phyloP scores from a whole-genome alignment of 2,113 vertebrate species.

The Balaeniceps rex region DNA sequence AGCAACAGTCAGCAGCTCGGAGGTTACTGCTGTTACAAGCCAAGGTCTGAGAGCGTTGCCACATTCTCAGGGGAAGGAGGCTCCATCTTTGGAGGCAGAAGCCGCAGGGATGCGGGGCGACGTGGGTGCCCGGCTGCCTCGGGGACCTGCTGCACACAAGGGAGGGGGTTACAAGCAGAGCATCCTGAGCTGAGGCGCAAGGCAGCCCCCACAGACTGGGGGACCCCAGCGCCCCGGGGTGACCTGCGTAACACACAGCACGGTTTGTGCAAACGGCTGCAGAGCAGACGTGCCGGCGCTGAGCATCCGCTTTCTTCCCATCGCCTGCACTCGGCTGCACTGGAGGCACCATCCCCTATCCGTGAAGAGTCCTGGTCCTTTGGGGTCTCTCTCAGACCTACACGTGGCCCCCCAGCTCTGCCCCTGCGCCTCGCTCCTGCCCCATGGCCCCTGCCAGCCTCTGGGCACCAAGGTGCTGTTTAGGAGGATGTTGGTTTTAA shows the following conservation, averaged over 20 bases:
- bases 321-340: accelerated
- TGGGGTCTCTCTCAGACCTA: not conserved
- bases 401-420: not conserved
- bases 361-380: not conserved
- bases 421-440: not conserved
- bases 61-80: slow-evolving; percentile 19
- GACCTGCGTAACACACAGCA: accelerated
- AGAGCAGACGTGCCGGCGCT: not conserved
- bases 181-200: not conserved
- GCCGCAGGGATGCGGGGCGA: accelerated
- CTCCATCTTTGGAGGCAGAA: slow-evolving; percentile 2
- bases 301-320: not conserved
- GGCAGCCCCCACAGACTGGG: not conserved
- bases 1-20: slow-evolving; percentile 67
- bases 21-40: slow-evolving; percentile 58
- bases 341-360: not conserved
- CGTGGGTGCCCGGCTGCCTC: not conserved
- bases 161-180: not conserved
- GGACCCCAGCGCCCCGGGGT: accelerated
- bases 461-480: not conserved
- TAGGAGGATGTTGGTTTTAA: not conserved
- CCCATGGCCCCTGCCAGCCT: not conserved
- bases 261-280: not conserved
- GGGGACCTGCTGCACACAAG: not conserved
- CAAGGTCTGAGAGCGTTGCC: slow-evolving; percentile 57